Conservation (phyloP, 2,888 invertebrate species). For the Leucophenga maculata region DNA sequence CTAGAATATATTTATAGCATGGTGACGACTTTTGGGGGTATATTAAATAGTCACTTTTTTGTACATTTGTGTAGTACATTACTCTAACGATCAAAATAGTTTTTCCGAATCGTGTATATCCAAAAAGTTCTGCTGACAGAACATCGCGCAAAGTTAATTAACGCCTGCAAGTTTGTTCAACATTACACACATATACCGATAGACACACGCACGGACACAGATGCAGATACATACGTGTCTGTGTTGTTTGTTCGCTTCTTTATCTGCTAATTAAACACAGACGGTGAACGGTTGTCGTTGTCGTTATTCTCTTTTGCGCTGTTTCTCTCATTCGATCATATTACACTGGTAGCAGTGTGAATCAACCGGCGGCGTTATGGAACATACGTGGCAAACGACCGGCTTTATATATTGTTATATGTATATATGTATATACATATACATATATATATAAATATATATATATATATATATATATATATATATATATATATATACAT, state of each 20-base stretch:
- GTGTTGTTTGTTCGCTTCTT: conserved; percentile 54
- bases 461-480: background rate
- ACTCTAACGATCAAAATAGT: too few relatives aligned
- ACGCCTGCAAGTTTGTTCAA: conserved; percentile 57
- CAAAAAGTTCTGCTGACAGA: conserved; percentile 54
- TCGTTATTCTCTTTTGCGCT: background rate
- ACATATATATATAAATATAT: background rate
- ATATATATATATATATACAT: background rate
- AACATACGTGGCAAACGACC: conserved; percentile 20
- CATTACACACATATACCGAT: conserved; percentile 31
- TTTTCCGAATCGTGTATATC: too few relatives aligned
- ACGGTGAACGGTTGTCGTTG: conserved; percentile 49
- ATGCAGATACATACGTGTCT: conserved; percentile 29
- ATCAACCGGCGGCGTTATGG: background rate
- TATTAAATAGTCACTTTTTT: too few relatives aligned
- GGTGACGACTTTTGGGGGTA: too few relatives aligned
- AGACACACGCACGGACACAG: conserved; percentile 16
- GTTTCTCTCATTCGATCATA: background rate
- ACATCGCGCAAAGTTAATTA: conserved; percentile 60
- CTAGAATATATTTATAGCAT: too few relatives aligned
- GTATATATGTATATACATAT: too few relatives aligned
- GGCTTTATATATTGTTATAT: too few relatives aligned
- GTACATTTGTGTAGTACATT: too few relatives aligned
- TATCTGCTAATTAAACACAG: conserved; percentile 67
- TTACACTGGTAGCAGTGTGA: background rate